Evolutionary conservation across 2,797 vertebrate genomes (phyloP).

Genomic region (Ctenopoma multispine): DNA sequence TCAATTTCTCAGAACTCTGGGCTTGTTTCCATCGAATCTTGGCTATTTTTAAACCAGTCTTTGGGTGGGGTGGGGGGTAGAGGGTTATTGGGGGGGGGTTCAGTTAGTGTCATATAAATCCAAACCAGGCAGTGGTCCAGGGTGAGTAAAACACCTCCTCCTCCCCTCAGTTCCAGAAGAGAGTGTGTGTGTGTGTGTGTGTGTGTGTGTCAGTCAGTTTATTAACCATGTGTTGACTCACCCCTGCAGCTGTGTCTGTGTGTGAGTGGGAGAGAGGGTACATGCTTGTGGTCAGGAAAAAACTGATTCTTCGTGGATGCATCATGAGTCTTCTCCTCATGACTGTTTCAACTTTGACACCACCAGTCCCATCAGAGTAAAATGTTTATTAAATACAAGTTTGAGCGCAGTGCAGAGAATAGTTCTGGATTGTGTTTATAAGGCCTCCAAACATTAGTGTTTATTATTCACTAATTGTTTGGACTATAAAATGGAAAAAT

Average conservation of each 20-base stretch:
- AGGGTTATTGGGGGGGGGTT: constrained; percentile 47
- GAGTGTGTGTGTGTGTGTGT: constrained; percentile 38
- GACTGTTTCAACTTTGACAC: background rate
- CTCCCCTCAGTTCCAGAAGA: constrained; percentile 44
- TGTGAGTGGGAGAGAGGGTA: constrained; percentile 12
- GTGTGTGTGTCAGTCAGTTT: constrained; percentile 43
- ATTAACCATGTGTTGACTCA: constrained; percentile 80
- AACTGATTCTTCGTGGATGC: constrained; percentile 32
- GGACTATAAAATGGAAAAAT: background rate
- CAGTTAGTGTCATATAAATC: constrained; percentile 79
- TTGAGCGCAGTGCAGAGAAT: background rate
- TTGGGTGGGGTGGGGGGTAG: constrained; percentile 8
- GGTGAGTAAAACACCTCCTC: constrained; percentile 65
- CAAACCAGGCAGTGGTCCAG: constrained; percentile 75
- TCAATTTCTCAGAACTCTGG: constrained; percentile 77
- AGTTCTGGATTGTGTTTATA: too few relatives aligned
- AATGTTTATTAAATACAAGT: too few relatives aligned
- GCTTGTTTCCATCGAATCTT: constrained; percentile 69
- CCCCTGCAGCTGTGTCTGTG: constrained; percentile 54
- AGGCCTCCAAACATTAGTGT: background rate
- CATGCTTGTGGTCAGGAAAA: constrained; percentile 23
- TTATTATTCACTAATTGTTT: background rate
- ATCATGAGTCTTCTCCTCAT: constrained; percentile 13
- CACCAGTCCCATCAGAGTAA: too few relatives aligned
- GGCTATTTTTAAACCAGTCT: constrained; percentile 83